Conservation (phyloP, 2,888 invertebrate species). For the Hypselothyrea guttata region DNA sequence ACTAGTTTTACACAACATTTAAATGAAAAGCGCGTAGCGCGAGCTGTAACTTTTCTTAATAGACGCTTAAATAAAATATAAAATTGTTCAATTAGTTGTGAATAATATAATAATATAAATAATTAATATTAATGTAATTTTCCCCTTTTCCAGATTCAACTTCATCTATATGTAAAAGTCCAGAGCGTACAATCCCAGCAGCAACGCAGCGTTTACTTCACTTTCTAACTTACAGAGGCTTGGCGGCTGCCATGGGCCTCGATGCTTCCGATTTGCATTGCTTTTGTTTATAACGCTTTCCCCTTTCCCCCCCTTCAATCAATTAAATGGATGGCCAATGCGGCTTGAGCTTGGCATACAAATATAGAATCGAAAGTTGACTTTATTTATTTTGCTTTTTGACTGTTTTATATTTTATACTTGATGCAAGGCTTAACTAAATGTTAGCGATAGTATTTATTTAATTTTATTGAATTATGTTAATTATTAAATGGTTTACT, state of each 20-base stretch:
- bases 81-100: too few relatives aligned
- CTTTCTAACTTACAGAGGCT: conserved; percentile 30
- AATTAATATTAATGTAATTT: not conserved
- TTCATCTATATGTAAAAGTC: conserved; percentile 86
- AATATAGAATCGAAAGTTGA: conserved; percentile 55
- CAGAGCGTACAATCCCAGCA: conserved; percentile 25
- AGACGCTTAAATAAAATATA: too few relatives aligned
- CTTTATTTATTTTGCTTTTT: conserved; percentile 69
- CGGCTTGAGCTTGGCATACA: conserved; percentile 43
- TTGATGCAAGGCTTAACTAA: conserved; percentile 41
- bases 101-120: not conserved
- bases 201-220: conserved; percentile 54
- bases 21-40: too few relatives aligned
- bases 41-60: too few relatives aligned
- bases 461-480: not conserved
- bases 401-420: conserved; percentile 45
- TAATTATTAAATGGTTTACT: too few relatives aligned
- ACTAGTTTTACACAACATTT: too few relatives aligned
- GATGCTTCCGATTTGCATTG: conserved; percentile 46
- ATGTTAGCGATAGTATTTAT: conserved; percentile 41
- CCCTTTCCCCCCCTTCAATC: conserved; percentile 5
- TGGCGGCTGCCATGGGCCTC: conserved; percentile 12
- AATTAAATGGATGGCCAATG: conserved; percentile 58
- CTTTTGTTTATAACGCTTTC: conserved; percentile 29
- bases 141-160: conserved; percentile 84